phyloP scores from a whole-genome alignment of 2,888 invertebrate species.

The Pomacea canaliculata region DNA sequence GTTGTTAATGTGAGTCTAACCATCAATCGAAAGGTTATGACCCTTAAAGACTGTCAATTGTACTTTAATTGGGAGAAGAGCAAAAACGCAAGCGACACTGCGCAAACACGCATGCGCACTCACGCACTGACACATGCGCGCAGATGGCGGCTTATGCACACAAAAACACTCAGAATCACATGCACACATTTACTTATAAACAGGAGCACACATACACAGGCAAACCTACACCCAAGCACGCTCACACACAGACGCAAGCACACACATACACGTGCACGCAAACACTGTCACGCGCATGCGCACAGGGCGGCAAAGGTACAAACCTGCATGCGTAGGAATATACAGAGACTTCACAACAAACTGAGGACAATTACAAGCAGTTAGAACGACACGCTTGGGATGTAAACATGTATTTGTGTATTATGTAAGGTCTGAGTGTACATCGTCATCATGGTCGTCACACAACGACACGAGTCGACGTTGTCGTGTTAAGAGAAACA shows the following conservation, averaged over 20 bases:
- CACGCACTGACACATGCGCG: background rate
- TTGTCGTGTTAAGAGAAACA: too few relatives aligned
- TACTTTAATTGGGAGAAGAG: too few relatives aligned
- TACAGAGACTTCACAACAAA: background rate
- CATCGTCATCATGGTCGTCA: too few relatives aligned
- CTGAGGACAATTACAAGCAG: background rate
- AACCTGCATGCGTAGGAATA: background rate
- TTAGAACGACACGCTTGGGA: too few relatives aligned
- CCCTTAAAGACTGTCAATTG: too few relatives aligned
- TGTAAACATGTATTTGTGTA: too few relatives aligned
- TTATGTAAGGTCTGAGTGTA: too few relatives aligned
- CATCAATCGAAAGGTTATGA: too few relatives aligned
- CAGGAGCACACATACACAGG: background rate
- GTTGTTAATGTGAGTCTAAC: too few relatives aligned
- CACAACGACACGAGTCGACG: too few relatives aligned
- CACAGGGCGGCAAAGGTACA: background rate
- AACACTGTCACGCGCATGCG: slow-evolving; percentile 6
- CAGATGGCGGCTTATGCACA: background rate
- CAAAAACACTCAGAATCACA: background rate
- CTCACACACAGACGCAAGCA: slow-evolving; percentile 8
- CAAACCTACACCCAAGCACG: background rate
- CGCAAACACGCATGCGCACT: slow-evolving; percentile 1
- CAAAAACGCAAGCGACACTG: too few relatives aligned
- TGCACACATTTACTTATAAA: background rate
- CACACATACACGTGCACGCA: slow-evolving; percentile 1